Conservation (phyloP, 2,797 vertebrate species). For the Poeciliopsis turneri region DNA sequence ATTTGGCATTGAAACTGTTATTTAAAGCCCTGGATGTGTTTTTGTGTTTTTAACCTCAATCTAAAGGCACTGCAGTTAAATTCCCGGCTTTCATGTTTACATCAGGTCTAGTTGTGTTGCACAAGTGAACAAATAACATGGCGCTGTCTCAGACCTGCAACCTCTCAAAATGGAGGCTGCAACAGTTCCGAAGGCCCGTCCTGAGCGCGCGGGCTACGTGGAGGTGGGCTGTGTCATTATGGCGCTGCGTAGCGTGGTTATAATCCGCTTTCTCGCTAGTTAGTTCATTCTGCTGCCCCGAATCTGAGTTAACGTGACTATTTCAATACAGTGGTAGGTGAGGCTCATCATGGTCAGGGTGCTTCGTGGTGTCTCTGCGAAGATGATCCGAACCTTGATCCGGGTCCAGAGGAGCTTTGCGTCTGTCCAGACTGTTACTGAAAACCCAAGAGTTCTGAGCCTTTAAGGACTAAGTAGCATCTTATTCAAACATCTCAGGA, state of each 20-base stretch:
- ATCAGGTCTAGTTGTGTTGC: not conserved
- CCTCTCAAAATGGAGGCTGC: slow-evolving; percentile 68
- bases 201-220: not conserved
- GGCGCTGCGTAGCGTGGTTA: not conserved
- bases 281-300: not conserved
- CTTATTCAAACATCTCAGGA: not conserved
- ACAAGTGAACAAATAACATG: not conserved
- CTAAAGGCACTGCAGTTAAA: not conserved
- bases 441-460: not conserved
- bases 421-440: too few species aligned
- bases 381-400: slow-evolving; percentile 45
- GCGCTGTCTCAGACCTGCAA: not conserved
- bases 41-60: too few species aligned
- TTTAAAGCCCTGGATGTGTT: not conserved
- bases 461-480: not conserved
- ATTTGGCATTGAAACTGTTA: not conserved
- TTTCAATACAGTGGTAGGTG: not conserved
- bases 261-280: not conserved
- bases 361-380: slow-evolving; percentile 24
- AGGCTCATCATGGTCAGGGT: not conserved
- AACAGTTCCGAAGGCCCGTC: slow-evolving; percentile 30
- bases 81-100: not conserved
- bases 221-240: slow-evolving; percentile 9
- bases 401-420: too few species aligned
- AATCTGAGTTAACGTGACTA: not conserved